phyloP scores from a whole-genome alignment of 2,888 invertebrate species.

The Saturnia pavonia region DNA sequence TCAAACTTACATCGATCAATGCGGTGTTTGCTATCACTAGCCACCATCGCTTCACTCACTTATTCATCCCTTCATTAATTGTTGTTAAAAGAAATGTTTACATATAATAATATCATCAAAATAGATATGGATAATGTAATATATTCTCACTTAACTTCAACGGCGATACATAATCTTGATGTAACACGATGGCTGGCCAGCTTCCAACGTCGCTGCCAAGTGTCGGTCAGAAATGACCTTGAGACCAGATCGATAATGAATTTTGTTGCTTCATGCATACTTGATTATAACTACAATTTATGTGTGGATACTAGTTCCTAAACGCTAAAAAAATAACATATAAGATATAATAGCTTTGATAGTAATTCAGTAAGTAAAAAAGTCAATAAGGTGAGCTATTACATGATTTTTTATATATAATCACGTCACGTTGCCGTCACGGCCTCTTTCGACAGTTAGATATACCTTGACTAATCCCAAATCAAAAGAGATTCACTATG shows the following conservation, averaged over 20 bases:
- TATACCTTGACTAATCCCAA: too few species aligned
- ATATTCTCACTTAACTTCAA: background rate
- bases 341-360: background rate
- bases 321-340: background rate
- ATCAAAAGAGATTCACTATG: too few species aligned
- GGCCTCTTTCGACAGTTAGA: too few species aligned
- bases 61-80: background rate
- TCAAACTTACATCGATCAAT: background rate
- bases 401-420: too few species aligned
- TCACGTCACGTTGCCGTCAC: too few species aligned
- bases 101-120: background rate
- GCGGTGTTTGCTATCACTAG: background rate
- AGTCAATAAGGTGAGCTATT: too few species aligned
- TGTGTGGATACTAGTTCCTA: background rate
- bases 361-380: background rate
- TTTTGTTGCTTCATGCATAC: constrained; percentile 31
- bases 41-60: background rate
- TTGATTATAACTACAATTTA: background rate
- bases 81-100: background rate
- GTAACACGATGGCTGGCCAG: constrained; percentile 32
- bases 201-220: constrained; percentile 46
- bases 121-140: background rate
- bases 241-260: constrained; percentile 38
- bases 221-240: constrained; percentile 48
- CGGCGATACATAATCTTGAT: constrained; percentile 14